Conservation (phyloP, 1,140 invertebrate genomes). For the Pachyrhynchus sulphureomaculatus region DNA sequence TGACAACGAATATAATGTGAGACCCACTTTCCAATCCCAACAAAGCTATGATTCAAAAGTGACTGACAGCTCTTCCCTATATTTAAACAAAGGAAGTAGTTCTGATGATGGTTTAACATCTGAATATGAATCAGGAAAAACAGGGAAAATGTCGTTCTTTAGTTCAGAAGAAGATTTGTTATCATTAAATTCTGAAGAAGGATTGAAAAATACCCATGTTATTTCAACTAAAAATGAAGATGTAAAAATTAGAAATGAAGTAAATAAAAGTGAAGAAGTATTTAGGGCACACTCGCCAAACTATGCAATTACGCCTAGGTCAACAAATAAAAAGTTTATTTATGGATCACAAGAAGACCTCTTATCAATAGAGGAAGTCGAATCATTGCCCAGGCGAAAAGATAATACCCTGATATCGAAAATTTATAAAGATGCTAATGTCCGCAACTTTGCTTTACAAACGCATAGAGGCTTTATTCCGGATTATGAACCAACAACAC, state of each 20-base stretch:
- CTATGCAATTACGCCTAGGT: neutral
- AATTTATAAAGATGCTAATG: constrained; percentile 38
- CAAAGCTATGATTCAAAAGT: neutral
- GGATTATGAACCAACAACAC: neutral
- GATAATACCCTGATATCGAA: constrained; percentile 41
- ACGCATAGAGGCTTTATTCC: constrained; percentile 21
- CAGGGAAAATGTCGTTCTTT: constrained; percentile 23
- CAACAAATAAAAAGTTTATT: constrained; percentile 11
- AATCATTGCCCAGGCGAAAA: constrained; percentile 17
- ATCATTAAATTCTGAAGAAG: constrained; percentile 19
- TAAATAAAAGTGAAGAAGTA: neutral
- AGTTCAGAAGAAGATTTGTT: constrained; percentile 35
- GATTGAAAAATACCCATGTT: neutral
- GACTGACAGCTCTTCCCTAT: neutral
- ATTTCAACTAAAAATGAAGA: constrained; percentile 6
- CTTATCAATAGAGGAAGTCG: constrained; percentile 18
- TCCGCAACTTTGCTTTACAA: constrained; percentile 33
- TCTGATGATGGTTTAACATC: constrained; percentile 30
- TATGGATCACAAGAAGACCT: constrained; percentile 32
- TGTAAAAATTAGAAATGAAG: neutral
- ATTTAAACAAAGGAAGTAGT: constrained; percentile 1
- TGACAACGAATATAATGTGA: neutral
- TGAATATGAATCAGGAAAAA: constrained; percentile 26
- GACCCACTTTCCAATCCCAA: neutral
- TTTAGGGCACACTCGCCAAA: neutral